A percentile compares a stretch with the other conserved stretches of the same genome.
Conservation (phyloP, 1,140 invertebrate species). For the Helicorthomorpha holstii region DNA sequence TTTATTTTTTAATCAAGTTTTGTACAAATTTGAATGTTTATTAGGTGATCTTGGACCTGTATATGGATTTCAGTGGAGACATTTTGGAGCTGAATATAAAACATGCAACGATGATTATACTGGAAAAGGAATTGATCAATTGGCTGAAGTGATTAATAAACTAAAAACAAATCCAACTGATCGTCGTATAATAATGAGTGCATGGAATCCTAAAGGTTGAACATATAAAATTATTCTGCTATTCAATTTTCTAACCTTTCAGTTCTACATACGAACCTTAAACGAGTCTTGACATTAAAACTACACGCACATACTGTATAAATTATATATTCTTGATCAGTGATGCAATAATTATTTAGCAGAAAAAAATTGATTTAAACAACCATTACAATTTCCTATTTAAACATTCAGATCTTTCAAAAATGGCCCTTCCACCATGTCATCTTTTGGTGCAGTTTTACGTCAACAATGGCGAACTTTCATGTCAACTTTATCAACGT, state of each 20-base stretch:
- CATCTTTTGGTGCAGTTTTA: constrained; percentile 92
- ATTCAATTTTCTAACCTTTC: no score
- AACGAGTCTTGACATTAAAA: no score
- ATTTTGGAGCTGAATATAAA: constrained; percentile 86
- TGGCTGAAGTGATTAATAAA: constrained; percentile 58
- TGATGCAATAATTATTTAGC: constrained; percentile 2
- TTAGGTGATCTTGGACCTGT: constrained; percentile 87
- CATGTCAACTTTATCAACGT: constrained; percentile 88
- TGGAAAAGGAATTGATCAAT: constrained; percentile 75
- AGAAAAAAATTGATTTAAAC: no score
- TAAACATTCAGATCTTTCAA: constrained; percentile 45
- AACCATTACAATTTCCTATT: neutral
- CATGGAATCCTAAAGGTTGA: constrained; percentile 81
- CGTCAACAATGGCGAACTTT: constrained; percentile 60
- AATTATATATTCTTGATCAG: no score
- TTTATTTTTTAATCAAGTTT: constrained; percentile 1
- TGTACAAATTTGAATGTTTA: constrained; percentile 12
- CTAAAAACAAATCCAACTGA: constrained; percentile 72
- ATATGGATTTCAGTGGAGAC: constrained; percentile 99
- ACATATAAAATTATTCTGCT: no score
- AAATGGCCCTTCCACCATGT: constrained; percentile 95
- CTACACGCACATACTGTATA: no score
- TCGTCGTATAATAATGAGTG: constrained; percentile 77
- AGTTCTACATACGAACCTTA: no score
- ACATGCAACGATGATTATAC: constrained; percentile 69